Conservation (phyloP, 2,888 invertebrate genomes). For the Mechanitis messenoides region DNA sequence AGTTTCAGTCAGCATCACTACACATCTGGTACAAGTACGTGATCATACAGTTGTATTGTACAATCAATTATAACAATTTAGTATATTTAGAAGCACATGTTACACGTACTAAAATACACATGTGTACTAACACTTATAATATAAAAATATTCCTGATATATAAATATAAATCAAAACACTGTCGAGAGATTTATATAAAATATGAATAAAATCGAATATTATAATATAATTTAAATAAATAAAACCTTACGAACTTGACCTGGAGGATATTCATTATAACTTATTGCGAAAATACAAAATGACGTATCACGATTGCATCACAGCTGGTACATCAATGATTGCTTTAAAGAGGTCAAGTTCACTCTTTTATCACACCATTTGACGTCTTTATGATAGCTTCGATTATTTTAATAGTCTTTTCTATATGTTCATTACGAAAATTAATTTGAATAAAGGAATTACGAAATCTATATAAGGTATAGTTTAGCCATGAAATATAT, state of each 20-base stretch:
- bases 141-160: no score
- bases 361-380: slow-evolving; percentile 30
- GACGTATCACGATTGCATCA: slow-evolving; percentile 48
- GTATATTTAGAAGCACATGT: no score
- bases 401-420: slow-evolving; percentile 6
- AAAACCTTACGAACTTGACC: slow-evolving; percentile 17
- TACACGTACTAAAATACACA: no score
- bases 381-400: slow-evolving; percentile 10
- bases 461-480: slow-evolving; percentile 30
- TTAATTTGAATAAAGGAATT: slow-evolving; percentile 22
- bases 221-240: neutral
- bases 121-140: no score
- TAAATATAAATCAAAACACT: no score
- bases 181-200: no score
- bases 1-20: no score
- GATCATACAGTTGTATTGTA: no score
- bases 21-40: no score
- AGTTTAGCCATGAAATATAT: slow-evolving; percentile 45
- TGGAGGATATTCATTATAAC: slow-evolving; percentile 8
- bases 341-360: slow-evolving; percentile 65
- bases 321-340: slow-evolving; percentile 47
- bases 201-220: neutral
- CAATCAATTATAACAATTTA: no score
- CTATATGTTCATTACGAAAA: slow-evolving; percentile 13
- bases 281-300: slow-evolving; percentile 42